Conservation (phyloP, 2,888 invertebrate species). For the Athripsodes cinereus region DNA sequence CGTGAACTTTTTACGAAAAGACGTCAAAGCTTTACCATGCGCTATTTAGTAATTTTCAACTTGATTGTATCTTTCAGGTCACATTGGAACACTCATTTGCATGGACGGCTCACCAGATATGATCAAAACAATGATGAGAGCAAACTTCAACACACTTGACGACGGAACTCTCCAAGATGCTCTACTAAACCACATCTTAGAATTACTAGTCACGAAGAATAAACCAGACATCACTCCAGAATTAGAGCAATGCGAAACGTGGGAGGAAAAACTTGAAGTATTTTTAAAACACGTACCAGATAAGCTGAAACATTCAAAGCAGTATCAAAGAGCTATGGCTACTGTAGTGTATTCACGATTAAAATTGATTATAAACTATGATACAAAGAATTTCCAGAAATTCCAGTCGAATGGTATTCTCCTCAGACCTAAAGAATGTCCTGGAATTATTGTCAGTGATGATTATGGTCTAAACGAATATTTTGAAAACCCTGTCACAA, state of each 20-base stretch:
- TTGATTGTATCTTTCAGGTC: too few species aligned
- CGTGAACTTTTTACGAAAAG: too few species aligned
- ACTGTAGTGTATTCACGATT: slow-evolving; percentile 49
- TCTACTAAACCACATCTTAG: slow-evolving; percentile 51
- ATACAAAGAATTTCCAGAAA: slow-evolving; percentile 41
- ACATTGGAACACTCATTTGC: slow-evolving; percentile 60
- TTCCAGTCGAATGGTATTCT: slow-evolving; percentile 55
- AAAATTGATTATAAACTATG: slow-evolving; percentile 46
- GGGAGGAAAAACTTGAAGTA: slow-evolving; percentile 51
- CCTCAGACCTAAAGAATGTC: slow-evolving; percentile 54
- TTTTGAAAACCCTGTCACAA: slow-evolving; percentile 50
- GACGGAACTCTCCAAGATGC: slow-evolving; percentile 52
- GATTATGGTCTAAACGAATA: slow-evolving; percentile 60
- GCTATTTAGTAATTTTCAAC: too few species aligned
- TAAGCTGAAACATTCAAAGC: slow-evolving; percentile 34
- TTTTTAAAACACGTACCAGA: slow-evolving; percentile 43
- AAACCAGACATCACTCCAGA: slow-evolving; percentile 40
- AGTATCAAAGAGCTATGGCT: slow-evolving; percentile 39
- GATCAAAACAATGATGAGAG: slow-evolving; percentile 50
- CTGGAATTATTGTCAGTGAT: slow-evolving; percentile 49
- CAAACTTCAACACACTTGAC: slow-evolving; percentile 42
- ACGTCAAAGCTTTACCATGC: too few species aligned
- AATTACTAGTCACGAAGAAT: slow-evolving; percentile 43
- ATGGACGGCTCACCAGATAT: slow-evolving; percentile 79
- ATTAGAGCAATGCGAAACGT: slow-evolving; percentile 48